Evolutionary conservation across 2,113 vertebrate species (phyloP), one percentile per base, ranked within the genome.

Genomic region (Mus spicilegus): DNA sequence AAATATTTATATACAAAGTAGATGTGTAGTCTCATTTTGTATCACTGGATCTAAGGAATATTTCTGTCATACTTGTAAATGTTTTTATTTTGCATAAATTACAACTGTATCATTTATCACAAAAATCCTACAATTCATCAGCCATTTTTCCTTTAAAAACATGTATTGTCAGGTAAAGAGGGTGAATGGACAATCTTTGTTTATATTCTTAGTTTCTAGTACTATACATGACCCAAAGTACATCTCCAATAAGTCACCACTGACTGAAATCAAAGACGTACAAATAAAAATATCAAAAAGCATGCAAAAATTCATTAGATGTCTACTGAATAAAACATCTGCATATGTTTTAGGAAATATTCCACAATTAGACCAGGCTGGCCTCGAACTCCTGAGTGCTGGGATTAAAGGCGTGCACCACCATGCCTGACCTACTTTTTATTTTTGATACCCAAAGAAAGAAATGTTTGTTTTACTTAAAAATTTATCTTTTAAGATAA

Each of bases 81-180:
- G 28, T 13, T n/a, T 89, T 46, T 89, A 81, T 72, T 78, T 70
- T 56, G 5, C 36, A 26, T 78, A 87, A 70, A 77, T 17, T 10
- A 39, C 51, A 16, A 36, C 20, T 63, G 82, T 4, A 89, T 82
- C 54, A 73, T 69, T 77, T 56, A 67, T 63, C 42, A 76, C 42
- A 65, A 28, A 85, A 85, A 65, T 63, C 61, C n/a, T 81, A 87
- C 28, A 81, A 81, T 30, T 89, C 16, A 81, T n/a, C 24, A 30
- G 20, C 76, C 28, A 46, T 87, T 89, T 95, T 96, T 94, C 46
- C 82, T 63, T 24, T 73, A 96, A 89, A 61, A 93, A 89, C 65
- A 24, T 91, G 51, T 61, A 16, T 76, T 78, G 56, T 36, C 78
- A 73, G 46, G 9, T 58, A 28, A 28, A 91, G n/a, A 51, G 54